Base-by-base conservation (phyloP, 92 coral and sea anemone genomes). In the Blastomussa wellsi region DNA sequence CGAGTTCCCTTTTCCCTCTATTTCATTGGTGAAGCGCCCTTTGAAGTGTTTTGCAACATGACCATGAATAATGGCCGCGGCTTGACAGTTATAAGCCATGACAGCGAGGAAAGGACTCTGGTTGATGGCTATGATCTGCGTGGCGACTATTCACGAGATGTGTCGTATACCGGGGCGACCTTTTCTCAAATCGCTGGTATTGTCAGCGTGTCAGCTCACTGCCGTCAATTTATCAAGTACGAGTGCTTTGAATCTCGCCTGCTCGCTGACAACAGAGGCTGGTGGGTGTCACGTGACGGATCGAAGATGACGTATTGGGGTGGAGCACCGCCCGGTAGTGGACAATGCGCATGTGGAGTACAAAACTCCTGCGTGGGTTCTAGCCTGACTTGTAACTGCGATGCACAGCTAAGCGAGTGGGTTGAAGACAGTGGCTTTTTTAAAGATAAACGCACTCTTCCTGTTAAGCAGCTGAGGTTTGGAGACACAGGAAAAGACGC, bases 211-310 rank as follows among this genome's bases (percentile, higher is more conserved):
- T 83, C 86, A 37, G 42, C 31, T 36, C 17, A n/a, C 55, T 83
- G 86, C 57, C 59, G 44, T 22, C 79, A 83, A 65, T 83, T 83
- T 33, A 83, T 83, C 33, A 83, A 83, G 72, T 83, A 69, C 71
- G 79, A 83, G 71, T 83, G 86, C 80, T 71, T 24, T 17, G 16
- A 1, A 29, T 52, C 80, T 13, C 31, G 31, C 3, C 31, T 77
- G 31, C n/a, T 77, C 9, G 5, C 24, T 10, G 19, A 19, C 0
- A 28, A 22, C 14, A 0, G 8, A 3, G 88, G 79, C 68, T 88
- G 75, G 80, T 88, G 91, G 88, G 81, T 88, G 33, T 88, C 91
- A 55, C 91, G 91, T 35, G 88, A 83, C 22, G 88, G 88, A 5
- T 31, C 16, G 41, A 53, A 8, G 20, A 83, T 88, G 91, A 69